Evolutionary conservation across 2,888 invertebrate genomes (phyloP).

Genomic region (Chaitophorus viminalis): DNA sequence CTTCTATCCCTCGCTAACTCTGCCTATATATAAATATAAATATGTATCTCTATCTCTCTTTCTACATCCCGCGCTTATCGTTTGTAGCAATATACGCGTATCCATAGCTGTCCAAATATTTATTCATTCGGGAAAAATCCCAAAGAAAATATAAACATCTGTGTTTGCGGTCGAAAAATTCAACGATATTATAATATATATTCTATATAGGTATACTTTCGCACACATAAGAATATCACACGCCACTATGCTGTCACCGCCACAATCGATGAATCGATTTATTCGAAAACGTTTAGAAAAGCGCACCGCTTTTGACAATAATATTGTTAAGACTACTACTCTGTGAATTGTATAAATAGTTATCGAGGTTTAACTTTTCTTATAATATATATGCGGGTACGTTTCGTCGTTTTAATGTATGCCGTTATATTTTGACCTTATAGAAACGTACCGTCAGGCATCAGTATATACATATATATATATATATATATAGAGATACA

Average conservation of each 20-base stretch:
- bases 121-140: slow-evolving; percentile 49
- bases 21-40: not conserved
- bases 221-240: not conserved
- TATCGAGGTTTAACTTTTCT: no score
- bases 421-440: no score
- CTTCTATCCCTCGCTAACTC: not conserved
- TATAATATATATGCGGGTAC: no score
- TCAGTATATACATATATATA: no score
- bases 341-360: not conserved
- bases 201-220: not conserved
- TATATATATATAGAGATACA: no score
- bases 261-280: not conserved
- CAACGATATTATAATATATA: slow-evolving; percentile 22
- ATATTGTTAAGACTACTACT: not conserved
- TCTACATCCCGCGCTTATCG: not conserved
- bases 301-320: not conserved
- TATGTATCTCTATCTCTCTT: not conserved
- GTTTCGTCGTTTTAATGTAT: no score
- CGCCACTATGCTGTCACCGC: not conserved
- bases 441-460: no score
- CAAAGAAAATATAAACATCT: slow-evolving; percentile 58
- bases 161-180: slow-evolving; percentile 49
- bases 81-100: slow-evolving; percentile 1
- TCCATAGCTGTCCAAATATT: slow-evolving; percentile 60
- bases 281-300: not conserved